Conservation (phyloP, 2,888 invertebrate genomes). For the Megaustenia siamemsis region DNA sequence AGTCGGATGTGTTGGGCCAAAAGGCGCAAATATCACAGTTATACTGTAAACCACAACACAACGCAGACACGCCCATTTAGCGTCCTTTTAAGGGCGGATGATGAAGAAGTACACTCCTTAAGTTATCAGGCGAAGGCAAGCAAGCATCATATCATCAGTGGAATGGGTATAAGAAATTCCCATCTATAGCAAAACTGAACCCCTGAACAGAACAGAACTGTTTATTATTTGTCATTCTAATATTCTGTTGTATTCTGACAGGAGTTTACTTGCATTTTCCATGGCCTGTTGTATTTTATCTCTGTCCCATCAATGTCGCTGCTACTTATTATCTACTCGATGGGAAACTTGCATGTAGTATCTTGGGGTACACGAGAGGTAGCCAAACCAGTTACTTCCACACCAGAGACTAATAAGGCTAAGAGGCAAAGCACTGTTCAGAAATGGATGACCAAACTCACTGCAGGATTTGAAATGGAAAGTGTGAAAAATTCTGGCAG, state of each 20-base stretch:
- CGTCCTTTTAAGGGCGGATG: no score
- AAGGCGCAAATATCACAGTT: no score
- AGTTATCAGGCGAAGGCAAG: no score
- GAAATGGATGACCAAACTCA: constrained; percentile 42
- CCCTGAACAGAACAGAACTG: no score
- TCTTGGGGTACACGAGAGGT: constrained; percentile 96
- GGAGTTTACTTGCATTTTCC: constrained; percentile 84
- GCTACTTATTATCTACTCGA: constrained; percentile 92
- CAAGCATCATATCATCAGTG: no score
- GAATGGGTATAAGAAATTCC: no score
- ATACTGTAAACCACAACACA: no score
- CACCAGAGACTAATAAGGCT: neutral
- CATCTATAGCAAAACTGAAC: no score
- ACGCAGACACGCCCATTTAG: no score
- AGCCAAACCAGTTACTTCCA: constrained; percentile 15
- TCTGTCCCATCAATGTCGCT: constrained; percentile 94
- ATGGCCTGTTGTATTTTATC: constrained; percentile 87
- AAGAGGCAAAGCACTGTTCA: constrained; percentile 46
- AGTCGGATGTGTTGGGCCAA: no score
- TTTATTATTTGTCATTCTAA: no score
- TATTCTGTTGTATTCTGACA: constrained; percentile 77
- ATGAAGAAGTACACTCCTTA: no score
- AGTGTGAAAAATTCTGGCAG: neutral
- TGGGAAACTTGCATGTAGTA: constrained; percentile 95
- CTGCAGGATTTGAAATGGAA: constrained; percentile 8